Evolutionary conservation across 1,140 invertebrate genomes (phyloP), one percentile per base, ranked within the genome.

Genomic region (Choristoneura fumiferana): DNA sequence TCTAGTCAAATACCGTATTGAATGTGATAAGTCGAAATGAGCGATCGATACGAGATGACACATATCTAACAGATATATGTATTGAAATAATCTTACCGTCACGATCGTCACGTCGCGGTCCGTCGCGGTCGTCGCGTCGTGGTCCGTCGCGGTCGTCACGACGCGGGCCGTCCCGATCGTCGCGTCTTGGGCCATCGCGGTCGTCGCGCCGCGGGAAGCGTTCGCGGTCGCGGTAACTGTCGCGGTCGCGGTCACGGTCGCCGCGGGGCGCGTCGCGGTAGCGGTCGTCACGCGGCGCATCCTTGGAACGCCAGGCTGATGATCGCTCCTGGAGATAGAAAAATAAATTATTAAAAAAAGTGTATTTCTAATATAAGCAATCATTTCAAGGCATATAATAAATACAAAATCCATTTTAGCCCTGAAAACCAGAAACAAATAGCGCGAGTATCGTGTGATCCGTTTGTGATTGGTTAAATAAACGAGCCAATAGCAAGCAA

Each of bases 221-320:
- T 14, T 71, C 64, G 8, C 71, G 57, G 35, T 68, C 69, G 4
- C 67, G 60, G 22, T 60, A 49, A 2, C 63, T 37, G 10, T 38
- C 57, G 9, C 54, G 15, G 34, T 62, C 58, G 12, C 70, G 55
- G 22, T 73, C 67, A 0, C 60, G 72, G 10, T 79, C 81, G 17
- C 71, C 70, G 29, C 81, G 65, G 8, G 69, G 66, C 5, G 49
- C 58, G 29, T 84, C 83, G 17, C 81, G 67, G 55, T 65, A 52
- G 33, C 67, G 55, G 35, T 69, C 65, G 1, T 62, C 58, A 52
- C 72, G 59, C 6, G 73, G 69, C 0, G 60, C 73, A 35, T 86
- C 81, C 57, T 84, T 84, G 2, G 71, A 67, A 8, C 84, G 77
- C 84, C 84, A 87, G 0, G 73, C 63, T 0, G 79, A 71, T 4